Conservation (phyloP, 2,888 invertebrate species). For the Drosophila leonis region DNA sequence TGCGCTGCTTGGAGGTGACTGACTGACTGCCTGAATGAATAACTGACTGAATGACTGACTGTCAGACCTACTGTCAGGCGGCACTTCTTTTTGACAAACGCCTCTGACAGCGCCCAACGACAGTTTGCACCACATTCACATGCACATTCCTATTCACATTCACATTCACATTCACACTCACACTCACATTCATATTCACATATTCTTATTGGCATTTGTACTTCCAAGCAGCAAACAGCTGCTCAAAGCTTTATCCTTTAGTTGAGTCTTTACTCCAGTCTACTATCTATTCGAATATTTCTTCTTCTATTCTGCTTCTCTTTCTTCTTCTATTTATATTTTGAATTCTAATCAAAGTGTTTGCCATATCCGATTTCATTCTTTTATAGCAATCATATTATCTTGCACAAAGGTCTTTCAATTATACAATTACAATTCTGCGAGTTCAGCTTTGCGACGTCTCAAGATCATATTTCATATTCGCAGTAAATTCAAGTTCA, state of each 20-base stretch:
- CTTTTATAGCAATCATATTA: constrained; percentile 2
- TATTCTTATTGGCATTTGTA: neutral
- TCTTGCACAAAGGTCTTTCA: constrained; percentile 8
- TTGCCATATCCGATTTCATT: constrained; percentile 15
- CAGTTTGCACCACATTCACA: constrained; percentile 47
- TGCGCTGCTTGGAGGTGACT: constrained; percentile 67
- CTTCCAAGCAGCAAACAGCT: constrained; percentile 4
- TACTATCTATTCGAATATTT: neutral
- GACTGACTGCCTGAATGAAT: constrained; percentile 36
- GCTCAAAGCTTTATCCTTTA: neutral
- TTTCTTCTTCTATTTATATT: neutral
- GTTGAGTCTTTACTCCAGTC: neutral
- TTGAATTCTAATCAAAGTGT: neutral
- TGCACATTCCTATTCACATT: constrained; percentile 2
- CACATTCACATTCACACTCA: constrained; percentile 1
- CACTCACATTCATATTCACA: neutral
- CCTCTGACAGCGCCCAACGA: constrained; percentile 56
- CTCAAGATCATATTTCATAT: constrained; percentile 23
- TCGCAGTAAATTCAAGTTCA: constrained; percentile 11
- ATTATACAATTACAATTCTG: constrained; percentile 21
- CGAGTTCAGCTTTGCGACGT: constrained; percentile 25
- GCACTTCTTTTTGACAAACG: constrained; percentile 70
- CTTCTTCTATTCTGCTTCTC: neutral
- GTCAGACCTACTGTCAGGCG: constrained; percentile 50
- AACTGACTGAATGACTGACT: constrained; percentile 26